Conservation (phyloP, 2,113 vertebrate species). For the Tachysurus vachellii region DNA sequence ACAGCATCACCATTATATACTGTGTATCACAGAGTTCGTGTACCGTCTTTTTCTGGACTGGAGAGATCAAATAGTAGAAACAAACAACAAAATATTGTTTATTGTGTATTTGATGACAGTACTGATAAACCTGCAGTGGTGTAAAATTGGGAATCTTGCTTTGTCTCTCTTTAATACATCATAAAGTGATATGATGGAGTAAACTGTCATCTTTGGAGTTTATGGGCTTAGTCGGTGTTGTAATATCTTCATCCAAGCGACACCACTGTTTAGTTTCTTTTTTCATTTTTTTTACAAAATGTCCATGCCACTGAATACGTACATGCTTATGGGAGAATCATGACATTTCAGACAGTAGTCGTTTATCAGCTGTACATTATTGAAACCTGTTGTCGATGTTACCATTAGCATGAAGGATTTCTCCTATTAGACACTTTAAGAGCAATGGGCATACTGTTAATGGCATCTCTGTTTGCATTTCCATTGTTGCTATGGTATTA, state of each 20-base stretch:
- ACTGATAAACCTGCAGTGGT: not conserved
- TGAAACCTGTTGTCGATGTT: not conserved
- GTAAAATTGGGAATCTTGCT: not conserved
- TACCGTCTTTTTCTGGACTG: not conserved
- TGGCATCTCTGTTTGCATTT: not conserved
- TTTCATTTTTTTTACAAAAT: not conserved
- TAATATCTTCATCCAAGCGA: not conserved
- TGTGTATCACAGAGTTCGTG: not conserved
- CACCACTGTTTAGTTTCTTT: not conserved
- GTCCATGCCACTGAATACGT: not conserved
- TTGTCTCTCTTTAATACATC: not conserved
- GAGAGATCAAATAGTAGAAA: not conserved
- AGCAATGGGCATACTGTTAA: not conserved
- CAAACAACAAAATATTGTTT: not conserved
- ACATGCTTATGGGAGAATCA: not conserved
- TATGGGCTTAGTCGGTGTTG: not conserved
- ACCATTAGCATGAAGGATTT: not conserved
- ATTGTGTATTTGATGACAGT: slow-evolving; percentile 2
- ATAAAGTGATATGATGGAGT: not conserved
- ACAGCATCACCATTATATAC: not conserved
- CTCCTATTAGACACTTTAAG: not conserved
- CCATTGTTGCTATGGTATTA: not conserved
- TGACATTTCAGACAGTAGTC: not conserved
- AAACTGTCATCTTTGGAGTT: not conserved
- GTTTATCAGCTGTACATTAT: too few species aligned